A percentile compares a stretch with the other conserved stretches of the same genome.
phyloP scores from a whole-genome alignment of 1,140 invertebrate genomes.

The Drosophila pandora region DNA sequence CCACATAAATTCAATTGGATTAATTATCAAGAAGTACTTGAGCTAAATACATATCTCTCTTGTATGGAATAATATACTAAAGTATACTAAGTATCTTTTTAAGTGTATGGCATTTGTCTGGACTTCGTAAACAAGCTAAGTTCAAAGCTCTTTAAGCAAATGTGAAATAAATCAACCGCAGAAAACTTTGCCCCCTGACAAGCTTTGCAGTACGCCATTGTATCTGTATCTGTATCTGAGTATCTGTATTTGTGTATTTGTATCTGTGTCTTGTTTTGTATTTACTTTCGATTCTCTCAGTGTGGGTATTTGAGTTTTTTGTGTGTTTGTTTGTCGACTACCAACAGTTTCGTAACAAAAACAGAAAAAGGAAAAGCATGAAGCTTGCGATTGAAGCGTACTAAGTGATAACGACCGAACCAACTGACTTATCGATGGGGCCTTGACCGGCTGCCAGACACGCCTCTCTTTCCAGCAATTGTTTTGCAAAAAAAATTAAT shows the following conservation, averaged over 20 bases:
- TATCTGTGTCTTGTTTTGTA: conserved; percentile 24
- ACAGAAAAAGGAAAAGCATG: conserved; percentile 58
- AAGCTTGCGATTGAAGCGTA: conserved; percentile 16
- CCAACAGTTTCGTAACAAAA: conserved; percentile 75
- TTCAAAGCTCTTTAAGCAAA: conserved; percentile 50
- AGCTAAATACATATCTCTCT: conserved; percentile 19
- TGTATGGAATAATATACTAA: too few relatives aligned
- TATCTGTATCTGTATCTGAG: conserved; percentile 6
- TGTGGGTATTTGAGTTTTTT: conserved; percentile 26
- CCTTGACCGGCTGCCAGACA: conserved; percentile 38
- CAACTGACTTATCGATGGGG: conserved; percentile 24
- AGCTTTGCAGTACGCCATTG: conserved; percentile 16
- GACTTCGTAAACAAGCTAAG: conserved; percentile 44
- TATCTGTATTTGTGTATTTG: conserved; percentile 11
- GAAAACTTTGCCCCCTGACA: conserved; percentile 45
- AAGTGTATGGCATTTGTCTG: conserved; percentile 5
- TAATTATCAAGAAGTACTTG: conserved; percentile 41
- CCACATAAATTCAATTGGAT: conserved; percentile 47
- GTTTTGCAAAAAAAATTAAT: conserved; percentile 18
- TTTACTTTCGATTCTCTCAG: conserved; percentile 26
- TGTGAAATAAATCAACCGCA: conserved; percentile 46
- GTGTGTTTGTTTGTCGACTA: conserved; percentile 50
- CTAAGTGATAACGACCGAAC: conserved; percentile 45
- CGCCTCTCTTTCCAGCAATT: conserved; percentile 33
- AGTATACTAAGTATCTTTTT: background rate